These are phyloP conservation scores for Drosophila varians DNA, from an alignment of 1,140 invertebrate genomes.

Conservation along the genomic window DNA sequence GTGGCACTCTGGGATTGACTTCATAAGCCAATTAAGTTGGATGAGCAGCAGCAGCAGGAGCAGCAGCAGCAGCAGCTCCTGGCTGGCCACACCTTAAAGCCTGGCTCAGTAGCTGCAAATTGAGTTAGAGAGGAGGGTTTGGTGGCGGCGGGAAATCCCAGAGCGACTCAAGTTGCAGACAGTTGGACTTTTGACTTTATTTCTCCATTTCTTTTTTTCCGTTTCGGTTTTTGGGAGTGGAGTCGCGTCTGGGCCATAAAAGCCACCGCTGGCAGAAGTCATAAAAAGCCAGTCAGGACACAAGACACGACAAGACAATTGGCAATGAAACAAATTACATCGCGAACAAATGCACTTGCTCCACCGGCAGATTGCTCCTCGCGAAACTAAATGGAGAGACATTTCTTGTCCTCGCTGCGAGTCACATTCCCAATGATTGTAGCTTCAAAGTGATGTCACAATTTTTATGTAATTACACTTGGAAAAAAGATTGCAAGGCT, in stretches of 20 bases:
- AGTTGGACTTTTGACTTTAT: conserved; percentile 15
- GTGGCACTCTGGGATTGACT: conserved; percentile 16
- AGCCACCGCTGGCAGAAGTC: conserved; percentile 68
- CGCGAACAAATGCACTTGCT: conserved; percentile 57
- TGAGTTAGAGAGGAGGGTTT: conserved; percentile 46
- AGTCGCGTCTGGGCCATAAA: conserved; percentile 69
- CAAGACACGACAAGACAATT: conserved; percentile 69
- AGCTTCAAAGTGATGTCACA: conserved; percentile 33
- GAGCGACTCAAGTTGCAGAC: conserved; percentile 30
- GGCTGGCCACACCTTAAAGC: conserved; percentile 60
- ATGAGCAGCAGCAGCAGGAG: too few species aligned
- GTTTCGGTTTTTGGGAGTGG: conserved; percentile 19
- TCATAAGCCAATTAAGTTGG: conserved; percentile 63
- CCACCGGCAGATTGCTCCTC: conserved; percentile 21
- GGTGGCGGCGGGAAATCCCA: conserved; percentile 12
- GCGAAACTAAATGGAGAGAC: conserved; percentile 16
- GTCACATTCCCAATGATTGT: conserved; percentile 34
- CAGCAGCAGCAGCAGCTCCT: conserved; percentile 5
- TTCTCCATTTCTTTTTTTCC: not conserved
- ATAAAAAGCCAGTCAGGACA: conserved; percentile 63
- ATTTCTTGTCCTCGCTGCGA: conserved; percentile 21
- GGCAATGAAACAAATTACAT: conserved; percentile 76
- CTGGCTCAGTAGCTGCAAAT: conserved; percentile 63
- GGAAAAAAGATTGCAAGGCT: not conserved
- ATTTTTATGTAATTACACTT: conserved; percentile 29